A percentile compares a stretch with the other conserved stretches of the same genome.
These are phyloP conservation scores for Drosophila grimshawi DNA, from an alignment of 1,140 invertebrate genomes.

Conservation along the genomic window DNA sequence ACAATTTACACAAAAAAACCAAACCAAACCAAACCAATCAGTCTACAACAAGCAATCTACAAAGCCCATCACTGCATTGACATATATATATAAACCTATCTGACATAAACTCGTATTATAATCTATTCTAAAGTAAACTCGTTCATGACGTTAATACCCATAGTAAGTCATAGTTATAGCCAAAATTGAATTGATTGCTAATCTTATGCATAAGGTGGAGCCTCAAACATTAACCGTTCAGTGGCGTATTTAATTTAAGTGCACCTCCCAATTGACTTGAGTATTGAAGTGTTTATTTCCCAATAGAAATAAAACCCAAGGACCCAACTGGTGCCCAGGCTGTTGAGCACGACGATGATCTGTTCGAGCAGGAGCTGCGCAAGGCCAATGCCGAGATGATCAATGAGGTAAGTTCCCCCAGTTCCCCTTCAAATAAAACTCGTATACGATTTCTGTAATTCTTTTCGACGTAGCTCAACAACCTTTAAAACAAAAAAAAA, in stretches of 20 bases:
- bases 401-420: conserved; percentile 67
- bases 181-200: conserved; percentile 27
- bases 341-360: conserved; percentile 51
- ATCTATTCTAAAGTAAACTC: conserved; percentile 39
- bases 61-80: conserved; percentile 44
- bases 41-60: conserved; percentile 56
- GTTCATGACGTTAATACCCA: conserved; percentile 46
- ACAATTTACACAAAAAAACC: conserved; percentile 44
- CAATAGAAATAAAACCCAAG: conserved; percentile 80
- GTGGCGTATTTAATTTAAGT: conserved; percentile 20
- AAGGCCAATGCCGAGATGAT: conserved; percentile 81
- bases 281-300: conserved; percentile 6
- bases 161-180: conserved; percentile 65
- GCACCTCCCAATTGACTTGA: background rate
- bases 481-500: conserved; percentile 56
- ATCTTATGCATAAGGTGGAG: conserved; percentile 57
- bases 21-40: conserved; percentile 46
- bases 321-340: conserved; percentile 46
- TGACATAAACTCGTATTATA: conserved; percentile 40
- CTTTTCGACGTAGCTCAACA: conserved; percentile 67
- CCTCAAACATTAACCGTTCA: conserved; percentile 61
- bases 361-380: conserved; percentile 79
- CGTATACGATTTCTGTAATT: conserved; percentile 18
- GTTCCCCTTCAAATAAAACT: background rate
- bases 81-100: conserved; percentile 14